Percentiles rank a stretch among this genome's conserved stretches.
phyloP scores from a whole-genome alignment of 2,113 vertebrate species.

The Erythrolamprus reginae region DNA sequence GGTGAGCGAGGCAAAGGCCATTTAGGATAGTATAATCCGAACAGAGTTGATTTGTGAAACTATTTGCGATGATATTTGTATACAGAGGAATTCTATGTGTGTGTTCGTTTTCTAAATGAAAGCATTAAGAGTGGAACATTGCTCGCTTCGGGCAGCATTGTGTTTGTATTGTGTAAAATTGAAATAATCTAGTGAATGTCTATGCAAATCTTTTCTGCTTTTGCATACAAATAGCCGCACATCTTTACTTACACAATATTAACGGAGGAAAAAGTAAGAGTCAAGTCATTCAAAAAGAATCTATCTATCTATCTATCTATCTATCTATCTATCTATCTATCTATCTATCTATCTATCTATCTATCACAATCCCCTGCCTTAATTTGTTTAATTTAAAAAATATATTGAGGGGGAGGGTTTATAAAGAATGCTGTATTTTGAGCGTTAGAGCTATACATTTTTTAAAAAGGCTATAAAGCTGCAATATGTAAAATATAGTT shows the following conservation, averaged over 20 bases:
- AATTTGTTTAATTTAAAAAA: conserved; percentile 1
- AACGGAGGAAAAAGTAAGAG: not conserved
- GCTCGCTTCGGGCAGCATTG: not conserved
- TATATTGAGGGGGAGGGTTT: not conserved
- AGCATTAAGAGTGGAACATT: not conserved
- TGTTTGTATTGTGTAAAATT: not conserved
- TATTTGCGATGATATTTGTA: not conserved
- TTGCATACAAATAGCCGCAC: not conserved
- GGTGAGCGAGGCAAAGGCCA: not conserved
- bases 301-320: not conserved
- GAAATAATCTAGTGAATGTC: not conserved
- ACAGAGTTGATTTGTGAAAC: conserved; percentile 13
- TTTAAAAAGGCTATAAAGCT: conserved; percentile 6
- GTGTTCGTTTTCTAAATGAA: not conserved
- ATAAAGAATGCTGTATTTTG: not conserved
- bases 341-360: not conserved
- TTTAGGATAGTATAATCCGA: not conserved
- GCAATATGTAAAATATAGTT: conserved; percentile 33
- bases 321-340: not conserved
- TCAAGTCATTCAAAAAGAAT: not conserved
- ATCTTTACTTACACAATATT: not conserved
- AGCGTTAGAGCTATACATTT: not conserved
- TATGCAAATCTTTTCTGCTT: not conserved
- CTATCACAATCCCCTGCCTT: not conserved
- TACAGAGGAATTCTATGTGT: not conserved